phyloP scores from a whole-genome alignment of 2,797 vertebrate genomes.

The Merluccius polli region DNA sequence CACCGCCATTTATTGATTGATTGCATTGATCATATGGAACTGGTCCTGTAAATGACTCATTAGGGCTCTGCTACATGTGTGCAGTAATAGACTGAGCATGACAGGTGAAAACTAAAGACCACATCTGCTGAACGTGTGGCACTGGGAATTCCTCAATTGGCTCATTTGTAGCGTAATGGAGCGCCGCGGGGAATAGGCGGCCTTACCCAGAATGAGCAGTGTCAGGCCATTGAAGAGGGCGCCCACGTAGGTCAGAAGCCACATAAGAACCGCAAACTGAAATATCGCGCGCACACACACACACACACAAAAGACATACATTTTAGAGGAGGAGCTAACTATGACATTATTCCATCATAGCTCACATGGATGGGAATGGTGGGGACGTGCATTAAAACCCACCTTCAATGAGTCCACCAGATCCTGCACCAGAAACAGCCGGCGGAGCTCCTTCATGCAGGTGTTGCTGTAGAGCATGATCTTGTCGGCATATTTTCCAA shows the following conservation, averaged over 20 bases:
- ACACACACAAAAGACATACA: not conserved
- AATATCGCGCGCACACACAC: conserved; percentile 19
- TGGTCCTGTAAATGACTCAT: conserved; percentile 16
- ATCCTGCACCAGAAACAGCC: conserved; percentile 97
- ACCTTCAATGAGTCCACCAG: conserved; percentile 98
- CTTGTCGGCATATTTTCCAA: conserved; percentile 96
- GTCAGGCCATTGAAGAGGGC: conserved; percentile 99
- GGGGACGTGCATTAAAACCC: conserved; percentile 30
- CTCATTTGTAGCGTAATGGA: not conserved
- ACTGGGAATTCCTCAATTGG: not conserved
- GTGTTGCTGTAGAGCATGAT: conserved; percentile 91
- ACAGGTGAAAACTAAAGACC: not conserved
- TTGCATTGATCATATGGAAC: conserved; percentile 13
- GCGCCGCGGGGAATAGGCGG: conserved; percentile 9
- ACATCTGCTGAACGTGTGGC: not conserved
- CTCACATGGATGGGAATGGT: not conserved
- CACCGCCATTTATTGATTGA: no score
- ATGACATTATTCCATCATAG: no score
- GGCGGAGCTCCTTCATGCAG: conserved; percentile 91
- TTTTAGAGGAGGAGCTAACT: no score
- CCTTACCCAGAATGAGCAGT: conserved; percentile 95
- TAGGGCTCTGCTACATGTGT: not conserved
- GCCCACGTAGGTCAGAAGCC: conserved; percentile 98
- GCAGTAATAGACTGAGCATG: not conserved
- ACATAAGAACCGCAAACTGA: conserved; percentile 99